Conservation (phyloP, 53 echinoderm and acorn worm species). For the Luidia sarsii region DNA sequence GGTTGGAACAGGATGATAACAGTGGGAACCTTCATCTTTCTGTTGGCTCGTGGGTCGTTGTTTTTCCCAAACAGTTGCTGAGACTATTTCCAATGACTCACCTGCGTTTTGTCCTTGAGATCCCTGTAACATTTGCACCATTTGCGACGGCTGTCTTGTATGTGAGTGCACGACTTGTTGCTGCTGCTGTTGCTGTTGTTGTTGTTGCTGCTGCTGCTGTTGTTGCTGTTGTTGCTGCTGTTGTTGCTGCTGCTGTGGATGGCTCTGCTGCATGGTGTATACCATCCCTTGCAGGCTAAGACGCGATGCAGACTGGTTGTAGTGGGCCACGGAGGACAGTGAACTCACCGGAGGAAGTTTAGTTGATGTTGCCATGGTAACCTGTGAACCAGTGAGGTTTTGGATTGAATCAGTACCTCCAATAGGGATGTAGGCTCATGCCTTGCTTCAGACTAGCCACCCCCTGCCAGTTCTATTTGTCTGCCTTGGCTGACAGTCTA, state of each 20-base stretch:
- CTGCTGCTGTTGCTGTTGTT: slow-evolving; percentile 64
- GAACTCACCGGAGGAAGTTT: slow-evolving; percentile 68
- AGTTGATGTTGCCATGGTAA: slow-evolving; percentile 34
- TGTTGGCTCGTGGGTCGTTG: too few species aligned
- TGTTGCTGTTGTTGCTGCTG: slow-evolving; percentile 60
- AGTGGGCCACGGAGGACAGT: slow-evolving; percentile 36
- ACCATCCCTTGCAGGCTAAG: slow-evolving; percentile 41
- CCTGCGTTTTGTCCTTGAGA: slow-evolving; percentile 39
- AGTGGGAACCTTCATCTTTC: too few species aligned
- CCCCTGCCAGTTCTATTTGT: too few species aligned
- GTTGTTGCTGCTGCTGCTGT: slow-evolving; percentile 60
- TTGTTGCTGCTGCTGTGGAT: slow-evolving; percentile 58
- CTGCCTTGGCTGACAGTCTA: too few species aligned
- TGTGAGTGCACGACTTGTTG: slow-evolving; percentile 38
- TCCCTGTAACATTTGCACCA: slow-evolving; percentile 47
- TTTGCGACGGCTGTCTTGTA: slow-evolving; percentile 32
- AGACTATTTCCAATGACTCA: not conserved
- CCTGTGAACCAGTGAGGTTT: too few species aligned
- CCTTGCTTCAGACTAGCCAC: too few species aligned
- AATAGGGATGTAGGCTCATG: too few species aligned
- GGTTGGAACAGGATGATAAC: too few species aligned
- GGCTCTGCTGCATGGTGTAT: slow-evolving; percentile 58
- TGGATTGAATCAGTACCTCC: too few species aligned
- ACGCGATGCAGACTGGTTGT: slow-evolving; percentile 43
- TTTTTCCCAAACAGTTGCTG: too few species aligned